These are phyloP conservation scores for Bhutanitis thaidina DNA, from an alignment of 2,888 invertebrate genomes.

Conservation along the genomic window DNA sequence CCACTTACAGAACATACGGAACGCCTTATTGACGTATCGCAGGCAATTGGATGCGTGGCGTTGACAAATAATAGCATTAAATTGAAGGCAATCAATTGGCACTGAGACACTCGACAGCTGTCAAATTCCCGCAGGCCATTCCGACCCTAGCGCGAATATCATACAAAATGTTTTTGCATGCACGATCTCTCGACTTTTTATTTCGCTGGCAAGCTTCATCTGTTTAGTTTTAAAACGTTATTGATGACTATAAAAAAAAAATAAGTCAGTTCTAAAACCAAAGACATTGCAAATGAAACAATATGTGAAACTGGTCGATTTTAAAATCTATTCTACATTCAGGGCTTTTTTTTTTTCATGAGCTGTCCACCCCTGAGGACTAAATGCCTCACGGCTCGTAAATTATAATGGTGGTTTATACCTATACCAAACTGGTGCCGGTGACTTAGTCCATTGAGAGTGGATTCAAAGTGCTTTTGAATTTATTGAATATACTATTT, in stretches of 20 bases:
- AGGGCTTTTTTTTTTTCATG: too few relatives aligned
- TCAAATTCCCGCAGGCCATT: neutral
- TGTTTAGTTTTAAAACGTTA: neutral
- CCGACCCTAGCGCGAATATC: neutral
- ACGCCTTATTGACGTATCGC: neutral
- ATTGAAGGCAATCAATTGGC: constrained; percentile 12
- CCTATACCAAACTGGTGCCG: too few relatives aligned
- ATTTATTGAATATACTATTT: too few relatives aligned
- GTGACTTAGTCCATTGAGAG: too few relatives aligned
- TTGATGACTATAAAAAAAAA: neutral
- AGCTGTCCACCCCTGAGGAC: too few relatives aligned
- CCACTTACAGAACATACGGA: neutral
- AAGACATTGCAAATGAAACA: neutral
- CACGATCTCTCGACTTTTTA: neutral
- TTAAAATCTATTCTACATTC: too few relatives aligned
- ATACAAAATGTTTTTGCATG: neutral
- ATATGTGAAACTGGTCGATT: neutral
- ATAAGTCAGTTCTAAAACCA: neutral
- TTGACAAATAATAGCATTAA: constrained; percentile 4
- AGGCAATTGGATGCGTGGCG: neutral
- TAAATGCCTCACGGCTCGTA: too few relatives aligned
- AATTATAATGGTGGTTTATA: too few relatives aligned
- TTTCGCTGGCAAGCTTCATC: neutral
- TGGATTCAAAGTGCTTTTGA: too few relatives aligned
- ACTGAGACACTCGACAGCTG: neutral